Base-by-base conservation (phyloP, 2,113 vertebrate genomes). In the Lophura nycthemera region DNA sequence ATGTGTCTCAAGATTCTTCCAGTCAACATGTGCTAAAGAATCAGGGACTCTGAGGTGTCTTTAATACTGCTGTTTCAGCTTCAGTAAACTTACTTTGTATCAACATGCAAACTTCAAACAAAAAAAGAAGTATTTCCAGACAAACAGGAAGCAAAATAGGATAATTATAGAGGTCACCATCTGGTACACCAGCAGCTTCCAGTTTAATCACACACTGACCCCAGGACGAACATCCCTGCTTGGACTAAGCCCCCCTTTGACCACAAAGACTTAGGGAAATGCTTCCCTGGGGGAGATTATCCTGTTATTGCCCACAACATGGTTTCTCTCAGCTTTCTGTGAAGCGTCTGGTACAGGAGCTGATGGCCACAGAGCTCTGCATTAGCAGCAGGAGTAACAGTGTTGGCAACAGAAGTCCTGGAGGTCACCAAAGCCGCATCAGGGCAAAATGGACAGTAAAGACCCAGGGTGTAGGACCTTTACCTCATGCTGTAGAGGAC, bases 401-500 rank as follows among this genome's bases (percentile, higher is more conserved):
- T 30, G 47, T 6, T 61, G 45, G 16, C 10, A 71, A 42, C 3
- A 71, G 25, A 40, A 43, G 43, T 78, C 14, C 32, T 59, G 64
- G 34, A 1, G 15, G 61, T 40, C 34, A 43, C 10, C 7, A 29
- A 54, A 90, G 27, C 7, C 34, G 54, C 8, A 1, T 4, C 3
- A 2, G 30, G 47, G 42, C 8, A 56, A 63, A 77, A 29, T 1
- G 32, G 40, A n/a, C 38, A 56, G 25, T 29, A 22, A 65, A 85
- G 36, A 6, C 29, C 34, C 36, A 3, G 30, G 43, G 5, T 48
- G 42, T n/a, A 25, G 42, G 43, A 50, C 25, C 0, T 0, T 98
- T 94, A 99, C 99, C 99, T 99, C 96, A 99, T 98, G 94, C 99
- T 99, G 97, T 99, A 99, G 29, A 99, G 98, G 74, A 99, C 99